Percentiles rank a stretch among this genome's conserved stretches.
Evolutionary conservation across 2,888 invertebrate species (phyloP).

Genomic region (Phrixothrix hirtus): DNA sequence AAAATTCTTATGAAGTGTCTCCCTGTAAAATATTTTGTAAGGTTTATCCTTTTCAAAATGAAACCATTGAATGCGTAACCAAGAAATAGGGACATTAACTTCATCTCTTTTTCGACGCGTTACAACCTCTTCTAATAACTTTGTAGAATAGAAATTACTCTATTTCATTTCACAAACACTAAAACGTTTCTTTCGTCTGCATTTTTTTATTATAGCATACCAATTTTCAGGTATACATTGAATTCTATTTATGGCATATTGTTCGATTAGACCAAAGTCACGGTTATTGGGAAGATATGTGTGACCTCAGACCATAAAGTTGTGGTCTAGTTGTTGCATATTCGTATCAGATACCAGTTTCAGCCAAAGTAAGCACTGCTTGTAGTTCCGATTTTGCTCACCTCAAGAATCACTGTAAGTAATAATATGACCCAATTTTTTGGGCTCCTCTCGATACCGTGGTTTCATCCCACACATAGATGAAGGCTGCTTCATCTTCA

Average conservation of each 20-base stretch:
- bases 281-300: constrained; percentile 18
- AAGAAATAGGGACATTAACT: no score
- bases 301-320: constrained; percentile 21
- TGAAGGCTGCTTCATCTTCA: constrained; percentile 36
- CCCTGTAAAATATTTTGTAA: no score
- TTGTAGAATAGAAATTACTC: no score
- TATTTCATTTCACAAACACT: no score
- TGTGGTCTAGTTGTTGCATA: constrained; percentile 13
- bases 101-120: no score
- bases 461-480: constrained; percentile 43
- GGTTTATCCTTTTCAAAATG: no score
- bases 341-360: constrained; percentile 8
- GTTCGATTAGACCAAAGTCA: constrained; percentile 16
- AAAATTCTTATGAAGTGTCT: no score
- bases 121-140: no score
- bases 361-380: constrained; percentile 6
- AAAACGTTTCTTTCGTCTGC: background rate
- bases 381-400: constrained; percentile 19
- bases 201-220: no score
- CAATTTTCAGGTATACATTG: constrained; percentile 2
- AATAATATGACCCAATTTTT: constrained; percentile 28
- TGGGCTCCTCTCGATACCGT: constrained; percentile 42
- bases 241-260: background rate
- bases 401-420: constrained; percentile 15
- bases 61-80: no score